Evolutionary conservation across 2,888 invertebrate genomes (phyloP).

Genomic region (Malthinus flaveolus): DNA sequence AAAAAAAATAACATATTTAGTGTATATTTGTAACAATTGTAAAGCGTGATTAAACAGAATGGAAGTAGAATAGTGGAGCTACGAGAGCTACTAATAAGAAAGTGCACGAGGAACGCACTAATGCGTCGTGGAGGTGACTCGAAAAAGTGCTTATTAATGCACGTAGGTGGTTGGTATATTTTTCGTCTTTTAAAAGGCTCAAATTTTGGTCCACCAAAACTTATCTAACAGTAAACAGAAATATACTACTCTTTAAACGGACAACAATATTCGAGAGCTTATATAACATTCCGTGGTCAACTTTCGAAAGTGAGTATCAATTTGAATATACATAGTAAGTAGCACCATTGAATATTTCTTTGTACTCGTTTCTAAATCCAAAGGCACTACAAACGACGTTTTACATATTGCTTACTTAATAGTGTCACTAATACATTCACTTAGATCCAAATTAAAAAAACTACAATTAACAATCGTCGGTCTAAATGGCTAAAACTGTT

Average conservation of each 20-base stretch:
- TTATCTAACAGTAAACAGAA: no score
- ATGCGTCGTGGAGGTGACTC: no score
- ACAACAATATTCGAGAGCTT: background rate
- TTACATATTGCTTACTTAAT: constrained; percentile 2
- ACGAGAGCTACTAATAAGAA: no score
- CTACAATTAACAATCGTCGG: background rate
- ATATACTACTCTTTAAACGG: background rate
- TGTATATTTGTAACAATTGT: no score
- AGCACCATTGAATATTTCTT: constrained; percentile 1
- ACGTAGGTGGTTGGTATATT: no score
- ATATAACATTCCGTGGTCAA: constrained; percentile 2
- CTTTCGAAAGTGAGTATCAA: constrained; percentile 4
- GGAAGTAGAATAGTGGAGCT: no score
- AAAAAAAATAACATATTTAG: no score
- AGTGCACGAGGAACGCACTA: no score
- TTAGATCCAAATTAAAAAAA: background rate
- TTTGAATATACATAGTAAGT: constrained; percentile 7
- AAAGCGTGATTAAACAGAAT: no score
- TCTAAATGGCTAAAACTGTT: constrained; percentile 1
- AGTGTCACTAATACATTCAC: constrained; percentile 4
- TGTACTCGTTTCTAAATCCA: constrained; percentile 1
- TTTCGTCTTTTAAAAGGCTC: no score
- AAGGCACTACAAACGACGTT: background rate
- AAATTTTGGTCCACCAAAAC: no score
- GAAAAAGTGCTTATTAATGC: no score